Base-by-base conservation (phyloP, 2,113 vertebrate genomes). In the Tachysurus vachellii region DNA sequence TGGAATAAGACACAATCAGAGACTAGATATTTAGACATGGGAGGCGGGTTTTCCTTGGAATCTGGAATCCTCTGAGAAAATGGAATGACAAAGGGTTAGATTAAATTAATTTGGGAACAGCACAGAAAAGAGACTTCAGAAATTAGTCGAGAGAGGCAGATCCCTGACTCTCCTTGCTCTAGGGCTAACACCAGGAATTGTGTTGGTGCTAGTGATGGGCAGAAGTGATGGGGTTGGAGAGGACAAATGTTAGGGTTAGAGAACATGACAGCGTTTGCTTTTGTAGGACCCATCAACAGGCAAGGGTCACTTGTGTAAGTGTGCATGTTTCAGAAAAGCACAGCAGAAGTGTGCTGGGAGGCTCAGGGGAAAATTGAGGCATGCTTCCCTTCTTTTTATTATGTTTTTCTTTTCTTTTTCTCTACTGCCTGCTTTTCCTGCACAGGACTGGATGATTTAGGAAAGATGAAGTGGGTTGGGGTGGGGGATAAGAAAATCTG, bases 321-420 rank as follows among this genome's bases (percentile, higher is more conserved):
- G 56, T 83, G 86, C 82, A 79, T 81, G 66, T 87, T 88, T 86
- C 89, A n/a, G 50, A 86, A 89, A 42, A 83, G 89, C 90, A 90
- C 91, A 70, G 79, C 79, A 88, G 88, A 87, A 87, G 91, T 90
- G 90, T 88, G 80, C 85, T 91, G 91, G 93, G 91, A 89, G 92
- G 92, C 93, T 91, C 90, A 68, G 75, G 88, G 92, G 91, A 91
- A 92, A 92, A 91, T 82, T 86, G 87, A 80, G 85, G 90, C 89
- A 91, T 87, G 89, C 85, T 92, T 88, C 42, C 82, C 92, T 90
- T 92, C 92, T 92, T 84, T 93, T 91, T 82, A 92, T 88, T 44
- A 76, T 91, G 90, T 70, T 87, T 47, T 86, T 87, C 42, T 76
- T 83, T 86, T 54, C 56, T 75, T 91, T 92, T 92, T 84, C 88